A percentile compares a stretch with the other conserved stretches of the same genome.
Evolutionary conservation across 2,797 vertebrate species (phyloP).

Genomic region (Phrynocephalus vlangalii): DNA sequence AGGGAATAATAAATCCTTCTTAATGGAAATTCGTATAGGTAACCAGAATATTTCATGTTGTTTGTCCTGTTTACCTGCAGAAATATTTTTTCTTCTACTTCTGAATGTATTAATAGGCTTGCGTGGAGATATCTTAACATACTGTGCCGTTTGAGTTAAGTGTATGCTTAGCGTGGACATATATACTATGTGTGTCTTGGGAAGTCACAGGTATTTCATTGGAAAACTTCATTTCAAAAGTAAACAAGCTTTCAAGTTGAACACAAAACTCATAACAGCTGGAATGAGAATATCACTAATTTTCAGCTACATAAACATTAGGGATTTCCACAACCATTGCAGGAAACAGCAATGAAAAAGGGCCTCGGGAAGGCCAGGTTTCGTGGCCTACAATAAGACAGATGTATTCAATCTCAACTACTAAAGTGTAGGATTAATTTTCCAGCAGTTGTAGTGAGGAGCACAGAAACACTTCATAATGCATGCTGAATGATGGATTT

Average conservation of each 20-base stretch:
- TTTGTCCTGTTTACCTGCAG: not conserved
- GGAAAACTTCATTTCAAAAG: not conserved
- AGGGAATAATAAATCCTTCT: too few relatives aligned
- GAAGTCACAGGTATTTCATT: not conserved
- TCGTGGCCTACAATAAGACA: not conserved
- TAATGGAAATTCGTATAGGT: not conserved
- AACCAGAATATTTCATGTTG: not conserved
- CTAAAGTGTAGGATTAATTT: not conserved
- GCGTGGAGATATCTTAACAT: not conserved
- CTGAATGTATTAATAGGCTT: not conserved
- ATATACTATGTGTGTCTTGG: not conserved
- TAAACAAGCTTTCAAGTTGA: not conserved
- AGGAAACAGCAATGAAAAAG: too few relatives aligned
- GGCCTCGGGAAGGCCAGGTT: not conserved
- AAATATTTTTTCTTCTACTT: not conserved
- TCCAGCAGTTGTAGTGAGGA: not conserved
- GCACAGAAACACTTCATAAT: not conserved
- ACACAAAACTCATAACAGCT: too few relatives aligned
- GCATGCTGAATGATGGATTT: not conserved
- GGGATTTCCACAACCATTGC: not conserved
- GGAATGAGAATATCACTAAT: not conserved
- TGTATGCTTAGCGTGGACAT: too few relatives aligned
- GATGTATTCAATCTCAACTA: not conserved
- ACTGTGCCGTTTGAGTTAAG: not conserved
- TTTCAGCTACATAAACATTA: not conserved